Conservation (phyloP, 2,113 vertebrate genomes). For the Amia ocellicauda region DNA sequence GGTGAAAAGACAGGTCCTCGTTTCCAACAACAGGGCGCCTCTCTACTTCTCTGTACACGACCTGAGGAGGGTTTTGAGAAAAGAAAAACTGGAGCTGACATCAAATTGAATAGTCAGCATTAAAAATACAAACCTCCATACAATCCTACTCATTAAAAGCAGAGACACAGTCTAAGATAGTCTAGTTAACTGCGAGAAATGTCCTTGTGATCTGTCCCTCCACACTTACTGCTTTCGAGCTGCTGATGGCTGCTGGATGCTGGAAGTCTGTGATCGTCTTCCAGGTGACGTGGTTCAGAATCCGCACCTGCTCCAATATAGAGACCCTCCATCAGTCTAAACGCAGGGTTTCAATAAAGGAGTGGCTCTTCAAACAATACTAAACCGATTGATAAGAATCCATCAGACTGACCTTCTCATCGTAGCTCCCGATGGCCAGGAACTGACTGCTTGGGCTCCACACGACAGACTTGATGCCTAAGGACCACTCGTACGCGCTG, state of each 20-base stretch:
- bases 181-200: too few relatives aligned
- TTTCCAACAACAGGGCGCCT: slow-evolving; percentile 56
- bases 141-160: too few relatives aligned
- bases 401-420: slow-evolving; percentile 77
- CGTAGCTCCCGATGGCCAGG: slow-evolving; percentile 90
- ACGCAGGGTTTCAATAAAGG: neutral
- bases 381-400: neutral
- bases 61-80: slow-evolving; percentile 59
- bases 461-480: slow-evolving; percentile 81
- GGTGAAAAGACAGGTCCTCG: slow-evolving; percentile 67
- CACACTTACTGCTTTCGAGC: slow-evolving; percentile 74
- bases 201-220: too few relatives aligned
- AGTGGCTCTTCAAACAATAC: neutral
- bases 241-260: slow-evolving; percentile 68
- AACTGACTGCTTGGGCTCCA: slow-evolving; percentile 98
- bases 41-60: slow-evolving; percentile 87
- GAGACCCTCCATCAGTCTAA: neutral
- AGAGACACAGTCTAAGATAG: too few relatives aligned
- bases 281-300: slow-evolving; percentile 95
- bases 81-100: too few relatives aligned
- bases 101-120: too few relatives aligned
- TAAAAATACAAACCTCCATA: too few relatives aligned
- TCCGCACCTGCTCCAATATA: slow-evolving; percentile 70
- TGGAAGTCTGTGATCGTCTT: slow-evolving; percentile 82
- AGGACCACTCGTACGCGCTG: slow-evolving; percentile 87